Percentiles rank a stretch among this genome's conserved stretches.
Evolutionary conservation across 2,797 vertebrate genomes (phyloP).

Genomic region (Sparus aurata): DNA sequence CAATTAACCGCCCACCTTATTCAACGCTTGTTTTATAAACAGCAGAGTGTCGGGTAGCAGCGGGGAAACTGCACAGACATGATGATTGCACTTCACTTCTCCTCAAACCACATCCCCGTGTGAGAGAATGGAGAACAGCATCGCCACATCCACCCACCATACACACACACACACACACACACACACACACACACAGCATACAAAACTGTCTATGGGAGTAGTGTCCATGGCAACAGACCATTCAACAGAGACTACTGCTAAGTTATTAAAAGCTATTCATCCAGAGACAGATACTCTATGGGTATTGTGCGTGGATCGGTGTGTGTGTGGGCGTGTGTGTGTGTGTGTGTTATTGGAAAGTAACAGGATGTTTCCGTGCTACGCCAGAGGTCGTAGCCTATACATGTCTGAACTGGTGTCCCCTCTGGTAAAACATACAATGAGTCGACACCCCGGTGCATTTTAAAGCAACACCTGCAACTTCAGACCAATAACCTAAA

Average conservation of each 20-base stretch:
- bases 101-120: constrained; percentile 47
- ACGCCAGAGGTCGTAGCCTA: constrained; percentile 21
- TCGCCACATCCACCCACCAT: constrained; percentile 43
- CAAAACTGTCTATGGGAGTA: constrained; percentile 57
- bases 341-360: constrained; percentile 69
- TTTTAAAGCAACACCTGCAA: constrained; percentile 6
- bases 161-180: constrained; percentile 31
- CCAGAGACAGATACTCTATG: constrained; percentile 57
- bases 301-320: constrained; percentile 58
- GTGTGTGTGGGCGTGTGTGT: constrained; percentile 30
- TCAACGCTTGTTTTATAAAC: constrained; percentile 42
- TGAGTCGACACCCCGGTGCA: constrained; percentile 8
- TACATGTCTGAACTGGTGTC: constrained; percentile 66
- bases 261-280: constrained; percentile 76
- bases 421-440: constrained; percentile 52
- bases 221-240: constrained; percentile 79
- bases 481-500: background rate
- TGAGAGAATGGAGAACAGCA: constrained; percentile 47
- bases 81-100: constrained; percentile 29
- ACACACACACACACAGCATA: constrained; percentile 31
- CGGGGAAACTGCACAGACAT: constrained; percentile 21
- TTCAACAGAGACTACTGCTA: constrained; percentile 71
- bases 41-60: constrained; percentile 20
- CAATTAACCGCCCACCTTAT: constrained; percentile 12
- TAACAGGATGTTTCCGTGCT: constrained; percentile 59